Base-by-base conservation (phyloP, 2,113 vertebrate species). In the Mesoclemmys tuberculata region DNA sequence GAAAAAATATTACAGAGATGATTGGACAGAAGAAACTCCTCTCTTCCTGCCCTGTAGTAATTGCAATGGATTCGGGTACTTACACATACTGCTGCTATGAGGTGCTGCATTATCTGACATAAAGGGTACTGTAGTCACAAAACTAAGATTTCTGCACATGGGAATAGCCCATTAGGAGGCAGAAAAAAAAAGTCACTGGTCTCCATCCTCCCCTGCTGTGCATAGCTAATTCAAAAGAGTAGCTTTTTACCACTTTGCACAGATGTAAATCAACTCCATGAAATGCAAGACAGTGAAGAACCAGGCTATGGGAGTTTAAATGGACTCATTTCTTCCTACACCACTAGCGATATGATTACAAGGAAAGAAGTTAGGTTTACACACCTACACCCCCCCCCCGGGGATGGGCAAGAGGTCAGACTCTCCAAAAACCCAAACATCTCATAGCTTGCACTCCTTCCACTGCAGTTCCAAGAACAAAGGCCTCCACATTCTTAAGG, bases 221-320 rank as follows among this genome's bases (percentile, higher is more conserved):
- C 1, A 3, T 8, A 4, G 13, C 55, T 90, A 81, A n/a, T 49
- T 35, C 0, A 75, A 44, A n/a, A 56, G 52, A 38, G 16, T 4
- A 31, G 54, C 26, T 2, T 21, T 55, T 27, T 9, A 74, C 3
- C 14, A 84, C 51, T 68, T 51, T 29, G 38, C 54, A 10, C 26
- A 82, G 7, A 8, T 38, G n/a, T 71, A 71, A n/a, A 68, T 68
- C 12, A 68, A n/a, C 64, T 38, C 64, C 35, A 68, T 8, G 35
- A 71, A 71, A 71, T n/a, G n/a, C 64, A 71, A 71, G 9, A 8
- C 19, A 4, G 18, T 10, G 38, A 31, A 64, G 61, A 64, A 64
- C 35, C 58, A 64, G 64, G 18, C 18, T 9, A 5, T 10, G 8
- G 19, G 18, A 38, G n/a, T 71, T 71, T 71, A 71, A 22, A 71